Percentiles rank a stretch among this genome's conserved stretches.
These are phyloP conservation scores for Patella pellucida DNA, from an alignment of 2,888 invertebrate genomes.

Conservation along the genomic window DNA sequence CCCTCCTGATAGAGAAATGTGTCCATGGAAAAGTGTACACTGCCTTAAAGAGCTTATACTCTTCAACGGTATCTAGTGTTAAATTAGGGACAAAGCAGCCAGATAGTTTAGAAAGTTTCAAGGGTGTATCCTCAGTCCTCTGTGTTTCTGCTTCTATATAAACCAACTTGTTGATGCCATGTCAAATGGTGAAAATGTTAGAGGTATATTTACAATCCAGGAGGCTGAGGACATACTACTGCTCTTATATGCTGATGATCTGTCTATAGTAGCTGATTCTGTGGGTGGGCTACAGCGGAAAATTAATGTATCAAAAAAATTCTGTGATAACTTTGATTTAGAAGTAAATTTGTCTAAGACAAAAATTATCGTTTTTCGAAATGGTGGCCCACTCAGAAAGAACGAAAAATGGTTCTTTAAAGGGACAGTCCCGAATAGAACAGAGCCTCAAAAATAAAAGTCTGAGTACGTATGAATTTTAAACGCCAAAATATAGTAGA, in stretches of 20 bases:
- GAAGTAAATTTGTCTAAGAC: neutral
- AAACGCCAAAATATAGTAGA: too few relatives aligned
- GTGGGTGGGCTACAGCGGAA: neutral
- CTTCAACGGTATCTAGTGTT: neutral
- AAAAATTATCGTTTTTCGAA: neutral
- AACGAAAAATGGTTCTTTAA: too few relatives aligned
- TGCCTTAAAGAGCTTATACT: conserved; percentile 10
- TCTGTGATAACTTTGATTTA: conserved; percentile 2
- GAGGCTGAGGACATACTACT: neutral
- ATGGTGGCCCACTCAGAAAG: too few relatives aligned
- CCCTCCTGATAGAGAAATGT: conserved; percentile 22
- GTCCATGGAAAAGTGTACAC: conserved; percentile 26
- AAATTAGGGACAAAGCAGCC: neutral
- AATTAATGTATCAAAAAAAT: neutral
- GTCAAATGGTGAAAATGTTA: neutral
- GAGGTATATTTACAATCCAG: neutral
- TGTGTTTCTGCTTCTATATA: conserved; percentile 1
- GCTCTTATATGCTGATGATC: neutral
- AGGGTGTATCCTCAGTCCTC: neutral
- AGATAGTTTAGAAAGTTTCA: neutral
- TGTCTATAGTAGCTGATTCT: neutral
- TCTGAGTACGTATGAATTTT: too few relatives aligned
- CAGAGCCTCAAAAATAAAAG: too few relatives aligned
- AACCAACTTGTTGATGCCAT: neutral
- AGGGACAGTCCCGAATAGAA: too few relatives aligned